phyloP scores from a whole-genome alignment of 2,888 invertebrate genomes.

The Metopia argyrocephala region DNA sequence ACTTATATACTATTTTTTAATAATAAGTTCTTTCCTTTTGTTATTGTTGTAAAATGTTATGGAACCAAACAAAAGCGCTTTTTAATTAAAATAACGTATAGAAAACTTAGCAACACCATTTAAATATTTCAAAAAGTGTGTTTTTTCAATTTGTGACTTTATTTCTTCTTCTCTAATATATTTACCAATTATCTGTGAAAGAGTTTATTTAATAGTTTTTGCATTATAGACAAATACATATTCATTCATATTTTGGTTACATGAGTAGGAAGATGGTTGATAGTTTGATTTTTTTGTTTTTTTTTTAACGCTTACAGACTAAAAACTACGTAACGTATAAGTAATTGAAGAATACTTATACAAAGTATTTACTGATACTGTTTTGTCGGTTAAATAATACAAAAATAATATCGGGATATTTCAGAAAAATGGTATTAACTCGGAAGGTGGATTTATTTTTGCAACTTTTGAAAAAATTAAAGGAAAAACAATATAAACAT shows the following conservation, averaged over 20 bases:
- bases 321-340: not conserved
- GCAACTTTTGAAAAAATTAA: too few relatives aligned
- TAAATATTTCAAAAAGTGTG: not conserved
- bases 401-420: too few relatives aligned
- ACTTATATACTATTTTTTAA: not conserved
- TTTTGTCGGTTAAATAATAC: too few relatives aligned
- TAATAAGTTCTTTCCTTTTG: slow-evolving; percentile 6
- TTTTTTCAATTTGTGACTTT: not conserved
- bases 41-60: slow-evolving; percentile 55
- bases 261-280: slow-evolving; percentile 23
- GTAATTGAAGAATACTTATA: not conserved
- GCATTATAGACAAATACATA: not conserved
- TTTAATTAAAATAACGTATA: not conserved
- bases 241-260: slow-evolving; percentile 29
- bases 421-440: too few relatives aligned
- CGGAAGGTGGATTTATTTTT: too few relatives aligned
- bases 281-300: not conserved
- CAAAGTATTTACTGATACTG: too few relatives aligned
- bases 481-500: too few relatives aligned
- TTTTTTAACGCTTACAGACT: slow-evolving; percentile 7
- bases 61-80: slow-evolving; percentile 56
- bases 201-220: slow-evolving; percentile 14
- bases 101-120: slow-evolving; percentile 13
- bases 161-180: slow-evolving; percentile 2
- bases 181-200: slow-evolving; percentile 48